Evolutionary conservation across 92 coral and sea anemone genomes (phyloP).

Genomic region (Zoanthus sociatus): DNA sequence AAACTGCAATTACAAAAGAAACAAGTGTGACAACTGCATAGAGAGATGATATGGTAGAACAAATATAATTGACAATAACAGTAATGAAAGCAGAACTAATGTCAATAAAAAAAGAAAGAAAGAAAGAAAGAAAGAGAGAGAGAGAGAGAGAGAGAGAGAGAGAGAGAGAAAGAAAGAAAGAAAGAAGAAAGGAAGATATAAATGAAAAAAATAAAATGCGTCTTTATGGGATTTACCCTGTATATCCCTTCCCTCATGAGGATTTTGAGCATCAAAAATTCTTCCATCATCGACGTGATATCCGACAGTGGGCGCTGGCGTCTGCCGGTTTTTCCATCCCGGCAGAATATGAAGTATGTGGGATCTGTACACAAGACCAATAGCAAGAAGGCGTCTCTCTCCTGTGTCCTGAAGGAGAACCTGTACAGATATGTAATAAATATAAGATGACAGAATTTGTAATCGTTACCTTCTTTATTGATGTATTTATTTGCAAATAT

Average conservation of each 20-base stretch:
- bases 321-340: slow-evolving; percentile 37
- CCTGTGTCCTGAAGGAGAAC: slow-evolving; percentile 59
- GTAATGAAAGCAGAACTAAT: too few relatives aligned
- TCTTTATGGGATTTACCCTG: not conserved
- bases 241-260: slow-evolving; percentile 23
- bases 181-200: too few relatives aligned
- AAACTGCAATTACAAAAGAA: too few relatives aligned
- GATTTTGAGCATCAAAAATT: slow-evolving; percentile 37
- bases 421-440: not conserved
- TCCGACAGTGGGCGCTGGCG: slow-evolving; percentile 48
- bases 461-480: not conserved
- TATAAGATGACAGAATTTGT: not conserved
- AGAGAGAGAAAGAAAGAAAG: too few relatives aligned
- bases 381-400: slow-evolving; percentile 41
- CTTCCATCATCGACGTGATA: slow-evolving; percentile 59
- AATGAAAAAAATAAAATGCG: too few relatives aligned
- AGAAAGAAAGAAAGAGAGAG: too few relatives aligned
- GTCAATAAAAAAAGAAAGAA: too few relatives aligned
- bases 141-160: too few relatives aligned
- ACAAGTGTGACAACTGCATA: too few relatives aligned
- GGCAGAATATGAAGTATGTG: slow-evolving; percentile 29
- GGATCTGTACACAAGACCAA: slow-evolving; percentile 39
- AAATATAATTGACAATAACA: too few relatives aligned
- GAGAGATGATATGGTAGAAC: too few relatives aligned
- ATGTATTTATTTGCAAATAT: too few relatives aligned